Percentiles rank a stretch among this genome's conserved stretches.
These are phyloP conservation scores for Spodoptera exigua DNA, from an alignment of 2,888 invertebrate genomes.

Conservation along the genomic window DNA sequence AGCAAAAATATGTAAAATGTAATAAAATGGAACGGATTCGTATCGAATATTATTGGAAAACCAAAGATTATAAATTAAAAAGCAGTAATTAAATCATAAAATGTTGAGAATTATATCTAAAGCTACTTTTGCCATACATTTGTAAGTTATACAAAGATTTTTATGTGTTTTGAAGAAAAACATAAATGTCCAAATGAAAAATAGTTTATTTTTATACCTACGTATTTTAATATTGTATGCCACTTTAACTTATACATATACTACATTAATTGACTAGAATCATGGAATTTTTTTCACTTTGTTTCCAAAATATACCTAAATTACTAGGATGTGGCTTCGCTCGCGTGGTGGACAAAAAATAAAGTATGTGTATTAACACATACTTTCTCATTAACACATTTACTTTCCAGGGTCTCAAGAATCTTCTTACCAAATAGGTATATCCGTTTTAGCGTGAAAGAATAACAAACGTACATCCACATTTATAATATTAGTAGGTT, in stretches of 20 bases:
- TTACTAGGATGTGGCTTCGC: too few relatives aligned
- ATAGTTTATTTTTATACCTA: slow-evolving; percentile 10
- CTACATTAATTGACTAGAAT: too few relatives aligned
- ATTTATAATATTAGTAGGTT: too few relatives aligned
- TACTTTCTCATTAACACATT: too few relatives aligned
- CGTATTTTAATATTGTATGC: not conserved
- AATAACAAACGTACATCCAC: too few relatives aligned
- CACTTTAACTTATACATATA: too few relatives aligned
- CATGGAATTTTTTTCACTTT: not conserved
- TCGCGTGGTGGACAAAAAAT: too few relatives aligned
- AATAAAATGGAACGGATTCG: slow-evolving; percentile 28
- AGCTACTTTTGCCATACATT: slow-evolving; percentile 15
- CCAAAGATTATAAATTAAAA: slow-evolving; percentile 16
- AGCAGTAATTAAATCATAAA: slow-evolving; percentile 38
- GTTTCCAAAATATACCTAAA: too few relatives aligned
- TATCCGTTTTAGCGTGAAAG: too few relatives aligned
- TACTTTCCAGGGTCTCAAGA: too few relatives aligned
- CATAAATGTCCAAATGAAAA: not conserved
- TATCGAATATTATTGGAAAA: slow-evolving; percentile 7
- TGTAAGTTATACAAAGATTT: slow-evolving; percentile 7
- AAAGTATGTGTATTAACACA: too few relatives aligned
- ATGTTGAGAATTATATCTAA: slow-evolving; percentile 13
- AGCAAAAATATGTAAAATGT: slow-evolving; percentile 31
- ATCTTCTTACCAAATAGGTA: too few relatives aligned
- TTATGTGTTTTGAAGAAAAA: slow-evolving; percentile 2